A percentile compares a stretch with the other conserved stretches of the same genome.
These are phyloP conservation scores for Spatulosminthurus flaviceps DNA, from an alignment of 2,888 invertebrate species.

Conservation along the genomic window DNA sequence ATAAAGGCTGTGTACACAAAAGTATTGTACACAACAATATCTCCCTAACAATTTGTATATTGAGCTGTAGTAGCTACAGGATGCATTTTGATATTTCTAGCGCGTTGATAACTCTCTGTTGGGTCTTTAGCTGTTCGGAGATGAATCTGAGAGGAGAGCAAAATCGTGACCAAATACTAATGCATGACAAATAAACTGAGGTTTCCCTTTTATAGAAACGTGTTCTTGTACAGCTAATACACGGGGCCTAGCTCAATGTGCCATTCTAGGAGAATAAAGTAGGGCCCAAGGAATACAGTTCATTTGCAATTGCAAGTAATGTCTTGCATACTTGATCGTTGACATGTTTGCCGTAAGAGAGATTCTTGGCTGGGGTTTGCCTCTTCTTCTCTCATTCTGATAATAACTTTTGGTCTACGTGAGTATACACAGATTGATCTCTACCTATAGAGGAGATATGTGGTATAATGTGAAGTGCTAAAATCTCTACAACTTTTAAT, in stretches of 20 bases:
- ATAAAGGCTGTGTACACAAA: too few species aligned
- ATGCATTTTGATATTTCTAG: background rate
- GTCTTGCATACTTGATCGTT: slow-evolving; percentile 5
- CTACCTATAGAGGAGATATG: too few species aligned
- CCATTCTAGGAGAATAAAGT: slow-evolving; percentile 13
- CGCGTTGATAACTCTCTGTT: slow-evolving; percentile 5
- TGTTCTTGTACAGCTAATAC: background rate
- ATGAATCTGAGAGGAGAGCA: background rate
- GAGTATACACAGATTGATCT: too few species aligned
- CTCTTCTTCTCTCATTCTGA: too few species aligned
- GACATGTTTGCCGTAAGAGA: background rate
- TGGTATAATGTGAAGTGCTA: too few species aligned
- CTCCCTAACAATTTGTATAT: too few species aligned
- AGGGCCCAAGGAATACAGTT: slow-evolving; percentile 5
- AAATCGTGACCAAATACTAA: slow-evolving; percentile 12
- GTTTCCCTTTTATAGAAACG: too few species aligned
- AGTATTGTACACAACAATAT: too few species aligned
- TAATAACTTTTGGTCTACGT: too few species aligned
- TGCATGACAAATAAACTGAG: background rate
- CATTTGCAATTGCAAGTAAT: background rate
- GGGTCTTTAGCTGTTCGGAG: background rate
- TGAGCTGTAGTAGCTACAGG: too few species aligned
- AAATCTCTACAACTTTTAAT: too few species aligned
- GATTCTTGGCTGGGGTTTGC: too few species aligned
- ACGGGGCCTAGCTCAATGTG: slow-evolving; percentile 5